A percentile compares a stretch with the other conserved stretches of the same genome.
These are phyloP conservation scores for Zaprionus inermis DNA, from an alignment of 1,140 invertebrate species.

Conservation along the genomic window DNA sequence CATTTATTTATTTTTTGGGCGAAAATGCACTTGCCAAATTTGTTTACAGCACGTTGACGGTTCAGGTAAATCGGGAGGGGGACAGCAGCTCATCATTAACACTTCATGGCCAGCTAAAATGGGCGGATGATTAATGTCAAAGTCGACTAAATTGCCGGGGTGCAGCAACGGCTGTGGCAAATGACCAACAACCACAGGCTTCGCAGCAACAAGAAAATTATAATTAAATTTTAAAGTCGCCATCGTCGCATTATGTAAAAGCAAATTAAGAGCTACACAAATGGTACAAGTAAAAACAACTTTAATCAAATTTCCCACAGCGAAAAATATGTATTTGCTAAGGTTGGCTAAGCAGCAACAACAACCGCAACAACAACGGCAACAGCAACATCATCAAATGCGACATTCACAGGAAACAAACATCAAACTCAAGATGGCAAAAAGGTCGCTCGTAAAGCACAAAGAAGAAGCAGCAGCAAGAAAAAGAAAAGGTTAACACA, in stretches of 20 bases:
- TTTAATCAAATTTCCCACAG: slow-evolving; percentile 66
- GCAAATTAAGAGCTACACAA: slow-evolving; percentile 40
- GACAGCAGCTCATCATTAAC: slow-evolving; percentile 48
- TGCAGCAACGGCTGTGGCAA: slow-evolving; percentile 13
- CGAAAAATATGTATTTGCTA: slow-evolving; percentile 27
- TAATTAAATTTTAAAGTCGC: slow-evolving; percentile 46
- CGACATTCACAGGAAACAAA: slow-evolving; percentile 38
- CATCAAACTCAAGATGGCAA: slow-evolving; percentile 34
- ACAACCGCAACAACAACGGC: slow-evolving; percentile 18
- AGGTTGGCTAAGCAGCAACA: slow-evolving; percentile 31
- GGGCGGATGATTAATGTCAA: slow-evolving; percentile 56
- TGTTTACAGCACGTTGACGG: slow-evolving; percentile 22
- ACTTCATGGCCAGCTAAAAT: slow-evolving; percentile 45
- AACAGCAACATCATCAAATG: slow-evolving; percentile 30
- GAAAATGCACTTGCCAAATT: slow-evolving; percentile 37
- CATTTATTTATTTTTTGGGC: slow-evolving; percentile 33
- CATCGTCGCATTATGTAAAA: slow-evolving; percentile 38
- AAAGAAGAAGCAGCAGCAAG: slow-evolving; percentile 7
- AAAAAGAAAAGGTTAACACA: slow-evolving; percentile 48
- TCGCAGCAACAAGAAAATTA: slow-evolving; percentile 22
- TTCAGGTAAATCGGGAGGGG: no score
- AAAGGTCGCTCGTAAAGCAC: slow-evolving; percentile 11
- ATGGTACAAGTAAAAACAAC: background rate
- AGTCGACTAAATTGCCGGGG: slow-evolving; percentile 37
- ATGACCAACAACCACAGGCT: slow-evolving; percentile 1